These are phyloP conservation scores for Parnassius glacialis DNA, from an alignment of 2,888 invertebrate species.

Conservation along the genomic window DNA sequence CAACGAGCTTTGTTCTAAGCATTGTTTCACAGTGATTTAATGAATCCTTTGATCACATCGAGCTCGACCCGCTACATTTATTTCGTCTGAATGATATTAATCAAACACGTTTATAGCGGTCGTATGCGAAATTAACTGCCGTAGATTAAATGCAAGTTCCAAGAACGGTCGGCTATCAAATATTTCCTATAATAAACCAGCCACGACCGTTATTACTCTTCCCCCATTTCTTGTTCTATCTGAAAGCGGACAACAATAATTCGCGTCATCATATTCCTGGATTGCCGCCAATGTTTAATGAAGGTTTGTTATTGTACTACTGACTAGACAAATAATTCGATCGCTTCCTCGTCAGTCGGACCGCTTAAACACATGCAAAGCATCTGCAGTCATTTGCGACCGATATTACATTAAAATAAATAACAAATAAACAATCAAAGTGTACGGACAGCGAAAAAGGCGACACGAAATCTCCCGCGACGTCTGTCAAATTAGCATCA, in stretches of 20 bases:
- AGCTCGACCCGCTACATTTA: conserved; percentile 63
- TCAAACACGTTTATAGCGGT: conserved; percentile 76
- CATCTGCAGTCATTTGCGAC: conserved; percentile 34
- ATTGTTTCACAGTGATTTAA: conserved; percentile 59
- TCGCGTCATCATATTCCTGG: conserved; percentile 60
- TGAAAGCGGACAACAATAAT: conserved; percentile 46
- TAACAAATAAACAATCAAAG: conserved; percentile 71
- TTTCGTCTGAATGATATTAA: conserved; percentile 73
- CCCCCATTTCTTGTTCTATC: conserved; percentile 56
- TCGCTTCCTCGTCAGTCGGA: neutral
- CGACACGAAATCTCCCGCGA: conserved; percentile 76
- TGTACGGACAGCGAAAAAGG: conserved; percentile 62
- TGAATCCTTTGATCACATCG: conserved; percentile 63
- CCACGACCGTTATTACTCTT: conserved; percentile 55
- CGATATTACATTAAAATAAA: conserved; percentile 45
- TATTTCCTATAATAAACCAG: conserved; percentile 72
- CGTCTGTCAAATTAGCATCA: conserved; percentile 81
- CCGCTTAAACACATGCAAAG: conserved; percentile 28
- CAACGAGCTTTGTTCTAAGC: conserved; percentile 41
- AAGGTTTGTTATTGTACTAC: conserved; percentile 51
- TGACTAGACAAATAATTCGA: conserved; percentile 20
- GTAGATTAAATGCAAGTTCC: conserved; percentile 69
- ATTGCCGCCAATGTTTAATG: conserved; percentile 65
- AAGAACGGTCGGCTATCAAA: conserved; percentile 71
- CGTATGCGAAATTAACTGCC: conserved; percentile 67